Conservation (phyloP, 2,888 invertebrate species). For the Camptogramma bilineatum region DNA sequence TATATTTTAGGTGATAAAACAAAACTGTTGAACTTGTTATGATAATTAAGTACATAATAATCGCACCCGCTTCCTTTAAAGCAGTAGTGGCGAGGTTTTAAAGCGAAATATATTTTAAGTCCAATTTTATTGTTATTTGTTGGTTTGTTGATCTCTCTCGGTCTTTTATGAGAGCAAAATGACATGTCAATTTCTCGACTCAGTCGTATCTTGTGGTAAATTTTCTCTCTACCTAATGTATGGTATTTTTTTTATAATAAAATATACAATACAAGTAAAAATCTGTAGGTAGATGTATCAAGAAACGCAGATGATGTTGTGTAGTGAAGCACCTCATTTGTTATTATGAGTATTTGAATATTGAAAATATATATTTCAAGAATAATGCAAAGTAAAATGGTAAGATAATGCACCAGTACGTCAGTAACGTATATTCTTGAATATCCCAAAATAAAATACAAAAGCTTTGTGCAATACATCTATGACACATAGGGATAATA, state of each 20-base stretch:
- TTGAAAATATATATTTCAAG: constrained; percentile 3
- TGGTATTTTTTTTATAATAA: not conserved
- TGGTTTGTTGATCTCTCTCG: too few species aligned
- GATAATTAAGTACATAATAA: constrained; percentile 17
- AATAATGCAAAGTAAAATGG: constrained; percentile 19
- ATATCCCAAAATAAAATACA: constrained; percentile 28
- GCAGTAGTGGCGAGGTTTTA: constrained; percentile 13
- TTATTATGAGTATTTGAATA: constrained; percentile 1
- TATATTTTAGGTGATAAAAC: not conserved
- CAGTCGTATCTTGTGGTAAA: not conserved
- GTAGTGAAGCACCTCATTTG: not conserved
- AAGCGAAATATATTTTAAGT: constrained; percentile 9
- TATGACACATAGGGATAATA: constrained; percentile 35
- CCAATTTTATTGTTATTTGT: not conserved
- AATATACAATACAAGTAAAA: not conserved
- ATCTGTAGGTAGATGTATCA: not conserved
- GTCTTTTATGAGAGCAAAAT: not conserved
- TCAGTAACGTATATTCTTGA: constrained; percentile 7
- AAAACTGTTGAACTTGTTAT: not conserved
- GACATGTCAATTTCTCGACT: not conserved
- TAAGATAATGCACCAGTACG: constrained; percentile 15
- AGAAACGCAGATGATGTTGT: too few species aligned
- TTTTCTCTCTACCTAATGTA: not conserved
- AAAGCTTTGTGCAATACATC: constrained; percentile 38
- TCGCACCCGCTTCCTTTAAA: constrained; percentile 27